phyloP scores from a whole-genome alignment of 2,113 vertebrate genomes.

The Hippocampus barbouri region DNA sequence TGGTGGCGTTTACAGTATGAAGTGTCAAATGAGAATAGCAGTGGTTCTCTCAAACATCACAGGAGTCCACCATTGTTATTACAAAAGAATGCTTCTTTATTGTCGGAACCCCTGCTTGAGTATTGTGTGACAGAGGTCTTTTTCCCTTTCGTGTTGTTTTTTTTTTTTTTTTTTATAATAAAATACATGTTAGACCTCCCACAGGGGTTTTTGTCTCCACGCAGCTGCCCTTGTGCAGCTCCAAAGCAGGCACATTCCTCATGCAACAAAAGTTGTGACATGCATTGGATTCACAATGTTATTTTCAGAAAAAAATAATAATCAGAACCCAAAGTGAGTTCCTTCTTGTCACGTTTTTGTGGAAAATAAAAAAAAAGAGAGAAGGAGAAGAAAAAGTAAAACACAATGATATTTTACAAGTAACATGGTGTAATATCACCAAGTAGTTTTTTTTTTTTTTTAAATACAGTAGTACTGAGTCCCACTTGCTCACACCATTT shows the following conservation, averaged over 20 bases:
- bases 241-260: slow-evolving; percentile 74
- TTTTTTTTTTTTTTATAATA: slow-evolving; percentile 49
- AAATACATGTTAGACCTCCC: slow-evolving; percentile 70
- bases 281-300: slow-evolving; percentile 63
- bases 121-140: slow-evolving; percentile 63
- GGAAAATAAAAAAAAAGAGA: slow-evolving; percentile 45
- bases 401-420: slow-evolving; percentile 52
- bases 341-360: neutral
- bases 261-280: slow-evolving; percentile 75
- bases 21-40: neutral
- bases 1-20: neutral
- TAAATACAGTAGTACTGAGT: slow-evolving; percentile 27
- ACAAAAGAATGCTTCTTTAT: slow-evolving; percentile 74
- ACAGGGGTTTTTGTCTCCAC: slow-evolving; percentile 18
- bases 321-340: neutral
- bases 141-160: neutral
- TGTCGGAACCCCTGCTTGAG: slow-evolving; percentile 62
- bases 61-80: slow-evolving; percentile 40
- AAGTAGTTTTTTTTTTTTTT: neutral
- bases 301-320: neutral
- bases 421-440: neutral
- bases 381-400: slow-evolving; percentile 1
- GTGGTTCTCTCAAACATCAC: slow-evolving; percentile 12
- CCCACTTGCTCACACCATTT: slow-evolving; percentile 10
- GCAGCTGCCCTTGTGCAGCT: slow-evolving; percentile 26